These are phyloP conservation scores for Donacobius atricapilla DNA, from an alignment of 2,113 vertebrate genomes.

Conservation along the genomic window DNA sequence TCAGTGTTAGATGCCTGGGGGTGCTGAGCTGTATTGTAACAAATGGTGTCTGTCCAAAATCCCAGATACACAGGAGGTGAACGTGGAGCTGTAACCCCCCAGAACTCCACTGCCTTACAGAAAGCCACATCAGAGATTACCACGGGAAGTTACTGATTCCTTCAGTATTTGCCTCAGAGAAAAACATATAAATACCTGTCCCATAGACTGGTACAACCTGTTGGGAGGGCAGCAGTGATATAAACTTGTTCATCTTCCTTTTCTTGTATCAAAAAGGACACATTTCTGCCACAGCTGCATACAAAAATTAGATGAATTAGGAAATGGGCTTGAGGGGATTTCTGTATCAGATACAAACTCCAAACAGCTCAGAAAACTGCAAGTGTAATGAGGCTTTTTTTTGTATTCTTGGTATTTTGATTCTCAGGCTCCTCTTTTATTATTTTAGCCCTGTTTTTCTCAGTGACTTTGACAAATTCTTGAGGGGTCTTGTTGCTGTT, in stretches of 20 bases:
- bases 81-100: not conserved
- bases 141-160: not conserved
- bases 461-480: too few species aligned
- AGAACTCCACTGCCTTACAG: not conserved
- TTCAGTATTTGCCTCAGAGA: not conserved
- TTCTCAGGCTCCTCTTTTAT: too few species aligned
- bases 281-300: not conserved
- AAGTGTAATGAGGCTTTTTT: not conserved
- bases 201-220: not conserved
- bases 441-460: too few species aligned
- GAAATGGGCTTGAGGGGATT: not conserved
- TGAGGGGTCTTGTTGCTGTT: too few species aligned
- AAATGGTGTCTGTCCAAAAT: not conserved
- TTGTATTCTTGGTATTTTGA: too few species aligned
- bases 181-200: not conserved
- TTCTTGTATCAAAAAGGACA: not conserved
- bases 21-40: not conserved
- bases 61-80: not conserved
- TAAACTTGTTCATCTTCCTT: not conserved
- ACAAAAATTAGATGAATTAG: not conserved
- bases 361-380: not conserved
- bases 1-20: not conserved
- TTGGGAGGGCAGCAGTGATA: not conserved
- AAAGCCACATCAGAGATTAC: not conserved
- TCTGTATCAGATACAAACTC: not conserved